These are phyloP conservation scores for Dasysyrphus tricinctus DNA, from an alignment of 2,888 invertebrate genomes.

Conservation along the genomic window DNA sequence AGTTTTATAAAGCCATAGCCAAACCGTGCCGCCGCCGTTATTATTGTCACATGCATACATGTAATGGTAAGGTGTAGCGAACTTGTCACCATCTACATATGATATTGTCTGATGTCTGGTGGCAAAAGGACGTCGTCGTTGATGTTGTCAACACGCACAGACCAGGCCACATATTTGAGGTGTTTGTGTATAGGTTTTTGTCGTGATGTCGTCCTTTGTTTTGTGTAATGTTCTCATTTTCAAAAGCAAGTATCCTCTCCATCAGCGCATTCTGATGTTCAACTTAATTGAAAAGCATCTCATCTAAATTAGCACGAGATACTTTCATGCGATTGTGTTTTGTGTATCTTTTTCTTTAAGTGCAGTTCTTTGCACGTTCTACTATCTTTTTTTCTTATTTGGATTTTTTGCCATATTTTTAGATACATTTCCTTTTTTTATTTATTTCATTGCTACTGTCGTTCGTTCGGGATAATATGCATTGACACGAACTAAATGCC, in stretches of 20 bases:
- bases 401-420: slow-evolving; percentile 11
- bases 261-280: slow-evolving; percentile 58
- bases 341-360: slow-evolving; percentile 45
- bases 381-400: slow-evolving; percentile 55
- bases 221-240: slow-evolving; percentile 57
- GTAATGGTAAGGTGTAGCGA: slow-evolving; percentile 22
- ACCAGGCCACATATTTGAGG: neutral
- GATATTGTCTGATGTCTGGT: neutral
- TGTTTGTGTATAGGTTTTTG: neutral
- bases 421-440: slow-evolving; percentile 40
- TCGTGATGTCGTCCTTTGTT: slow-evolving; percentile 48
- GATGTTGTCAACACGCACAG: slow-evolving; percentile 51
- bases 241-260: slow-evolving; percentile 59
- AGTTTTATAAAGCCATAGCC: neutral
- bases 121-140: slow-evolving; percentile 28
- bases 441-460: slow-evolving; percentile 25
- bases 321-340: slow-evolving; percentile 19
- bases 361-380: slow-evolving; percentile 74
- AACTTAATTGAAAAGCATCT: slow-evolving; percentile 75
- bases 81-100: slow-evolving; percentile 31
- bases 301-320: slow-evolving; percentile 73
- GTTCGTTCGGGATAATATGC: slow-evolving; percentile 39
- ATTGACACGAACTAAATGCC: slow-evolving; percentile 62
- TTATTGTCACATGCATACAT: slow-evolving; percentile 39
- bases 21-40: neutral